Conservation (phyloP, 2,113 vertebrate genomes). For the Gopherus flavomarginatus region DNA sequence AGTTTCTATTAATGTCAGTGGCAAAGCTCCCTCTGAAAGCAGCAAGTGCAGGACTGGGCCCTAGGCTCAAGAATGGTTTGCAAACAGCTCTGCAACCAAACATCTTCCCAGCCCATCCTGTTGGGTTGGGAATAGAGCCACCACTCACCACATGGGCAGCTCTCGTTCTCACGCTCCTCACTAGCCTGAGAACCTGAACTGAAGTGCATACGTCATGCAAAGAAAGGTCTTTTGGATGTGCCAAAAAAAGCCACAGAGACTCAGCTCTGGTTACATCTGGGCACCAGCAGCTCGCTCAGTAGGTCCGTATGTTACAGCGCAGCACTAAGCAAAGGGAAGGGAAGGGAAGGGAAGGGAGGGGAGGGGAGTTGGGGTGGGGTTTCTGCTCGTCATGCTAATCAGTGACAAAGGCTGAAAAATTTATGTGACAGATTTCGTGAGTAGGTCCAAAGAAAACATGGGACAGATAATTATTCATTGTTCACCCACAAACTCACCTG, state of each 20-base stretch:
- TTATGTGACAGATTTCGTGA: background rate
- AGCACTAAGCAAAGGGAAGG: background rate
- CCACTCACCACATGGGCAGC: background rate
- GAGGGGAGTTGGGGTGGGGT: background rate
- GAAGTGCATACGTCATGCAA: background rate
- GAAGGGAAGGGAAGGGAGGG: background rate
- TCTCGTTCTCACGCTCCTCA: background rate
- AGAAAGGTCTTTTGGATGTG: constrained; percentile 49
- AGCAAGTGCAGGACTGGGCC: fast-evolving
- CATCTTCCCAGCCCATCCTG: fast-evolving
- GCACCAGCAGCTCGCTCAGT: background rate
- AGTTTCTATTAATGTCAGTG: background rate
- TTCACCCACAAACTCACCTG: background rate
- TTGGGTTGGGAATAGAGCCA: background rate
- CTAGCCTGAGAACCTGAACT: background rate
- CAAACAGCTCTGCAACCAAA: background rate
- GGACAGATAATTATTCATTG: background rate
- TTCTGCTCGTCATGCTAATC: background rate
- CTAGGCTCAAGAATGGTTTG: background rate
- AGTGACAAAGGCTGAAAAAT: background rate
- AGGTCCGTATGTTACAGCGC: fast-evolving
- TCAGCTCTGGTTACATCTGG: background rate
- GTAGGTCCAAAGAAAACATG: background rate
- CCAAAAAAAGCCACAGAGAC: constrained; percentile 48
- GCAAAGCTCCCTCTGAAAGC: background rate